These are phyloP conservation scores for Augiades crinisus DNA, from an alignment of 2,888 invertebrate species.

Conservation along the genomic window DNA sequence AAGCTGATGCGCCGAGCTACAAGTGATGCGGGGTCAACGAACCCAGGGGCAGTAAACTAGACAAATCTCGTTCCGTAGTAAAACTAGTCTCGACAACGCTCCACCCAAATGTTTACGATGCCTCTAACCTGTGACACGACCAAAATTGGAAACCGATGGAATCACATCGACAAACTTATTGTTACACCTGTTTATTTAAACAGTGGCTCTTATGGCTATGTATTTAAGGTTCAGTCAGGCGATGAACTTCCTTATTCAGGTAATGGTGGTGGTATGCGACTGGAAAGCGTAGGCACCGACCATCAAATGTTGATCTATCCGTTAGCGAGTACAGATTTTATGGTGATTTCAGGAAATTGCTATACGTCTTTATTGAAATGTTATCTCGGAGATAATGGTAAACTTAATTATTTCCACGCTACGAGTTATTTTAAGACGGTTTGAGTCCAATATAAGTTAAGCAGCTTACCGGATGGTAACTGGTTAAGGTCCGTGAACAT, in stretches of 20 bases:
- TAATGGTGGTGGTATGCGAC: background rate
- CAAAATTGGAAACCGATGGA: slow-evolving; percentile 42
- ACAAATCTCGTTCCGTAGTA: slow-evolving; percentile 18
- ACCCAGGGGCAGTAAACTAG: slow-evolving; percentile 10
- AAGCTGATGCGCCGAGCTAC: background rate
- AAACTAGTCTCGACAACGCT: slow-evolving; percentile 12
- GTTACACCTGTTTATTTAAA: background rate
- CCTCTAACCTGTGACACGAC: slow-evolving; percentile 39
- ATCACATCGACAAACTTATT: slow-evolving; percentile 29
- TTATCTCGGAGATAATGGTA: slow-evolving; percentile 8
- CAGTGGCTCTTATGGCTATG: slow-evolving; percentile 8
- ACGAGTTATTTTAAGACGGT: too few relatives aligned
- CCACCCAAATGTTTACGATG: slow-evolving; percentile 37
- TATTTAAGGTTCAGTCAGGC: slow-evolving; percentile 14
- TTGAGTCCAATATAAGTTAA: too few relatives aligned
- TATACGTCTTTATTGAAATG: slow-evolving; percentile 4
- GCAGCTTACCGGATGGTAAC: too few relatives aligned
- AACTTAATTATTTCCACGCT: too few relatives aligned
- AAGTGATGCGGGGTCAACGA: slow-evolving; percentile 11
- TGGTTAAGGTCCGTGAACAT: too few relatives aligned
- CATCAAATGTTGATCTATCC: slow-evolving; percentile 37
- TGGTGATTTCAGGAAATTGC: background rate
- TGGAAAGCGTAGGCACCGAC: slow-evolving; percentile 34
- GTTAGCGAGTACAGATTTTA: slow-evolving; percentile 26
- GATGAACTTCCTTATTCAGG: background rate